Percentiles rank a stretch among this genome's conserved stretches.
Evolutionary conservation across 2,888 invertebrate genomes (phyloP).

Genomic region (Argyresthia albistria): DNA sequence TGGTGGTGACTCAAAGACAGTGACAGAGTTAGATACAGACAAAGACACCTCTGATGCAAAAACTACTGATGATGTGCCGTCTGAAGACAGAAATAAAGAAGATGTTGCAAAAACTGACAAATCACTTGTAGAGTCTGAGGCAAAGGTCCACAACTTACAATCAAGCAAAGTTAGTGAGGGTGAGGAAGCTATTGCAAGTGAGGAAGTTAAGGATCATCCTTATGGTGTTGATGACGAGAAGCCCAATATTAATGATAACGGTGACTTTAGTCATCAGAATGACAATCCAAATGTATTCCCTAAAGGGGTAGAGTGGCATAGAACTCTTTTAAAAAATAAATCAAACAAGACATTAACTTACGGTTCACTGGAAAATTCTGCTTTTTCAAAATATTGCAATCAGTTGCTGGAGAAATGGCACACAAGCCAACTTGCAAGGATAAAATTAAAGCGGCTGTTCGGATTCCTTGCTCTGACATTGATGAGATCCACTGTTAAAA

Average conservation of each 20-base stretch:
- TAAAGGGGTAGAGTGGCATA: neutral
- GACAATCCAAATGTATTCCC: neutral
- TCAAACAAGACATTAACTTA: neutral
- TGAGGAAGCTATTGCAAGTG: no score
- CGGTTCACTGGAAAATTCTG: constrained; percentile 8
- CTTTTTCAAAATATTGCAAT: constrained; percentile 14
- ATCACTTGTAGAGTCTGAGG: no score
- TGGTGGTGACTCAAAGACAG: neutral
- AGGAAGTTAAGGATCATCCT: no score
- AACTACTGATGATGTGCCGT: neutral
- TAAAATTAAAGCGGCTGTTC: constrained; percentile 15
- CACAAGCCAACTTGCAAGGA: constrained; percentile 6
- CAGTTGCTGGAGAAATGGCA: constrained; percentile 14
- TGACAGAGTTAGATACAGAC: neutral
- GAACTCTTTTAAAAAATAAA: neutral
- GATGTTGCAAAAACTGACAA: neutral
- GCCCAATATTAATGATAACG: no score
- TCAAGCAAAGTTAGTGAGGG: no score
- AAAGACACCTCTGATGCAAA: neutral
- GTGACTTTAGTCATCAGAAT: no score
- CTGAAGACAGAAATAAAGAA: neutral
- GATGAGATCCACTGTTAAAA: constrained; percentile 14
- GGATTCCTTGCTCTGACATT: constrained; percentile 14
- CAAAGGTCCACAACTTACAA: no score
- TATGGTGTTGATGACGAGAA: no score